Conservation (phyloP, 2,797 vertebrate genomes). For the Sebastes taczanowskii region DNA sequence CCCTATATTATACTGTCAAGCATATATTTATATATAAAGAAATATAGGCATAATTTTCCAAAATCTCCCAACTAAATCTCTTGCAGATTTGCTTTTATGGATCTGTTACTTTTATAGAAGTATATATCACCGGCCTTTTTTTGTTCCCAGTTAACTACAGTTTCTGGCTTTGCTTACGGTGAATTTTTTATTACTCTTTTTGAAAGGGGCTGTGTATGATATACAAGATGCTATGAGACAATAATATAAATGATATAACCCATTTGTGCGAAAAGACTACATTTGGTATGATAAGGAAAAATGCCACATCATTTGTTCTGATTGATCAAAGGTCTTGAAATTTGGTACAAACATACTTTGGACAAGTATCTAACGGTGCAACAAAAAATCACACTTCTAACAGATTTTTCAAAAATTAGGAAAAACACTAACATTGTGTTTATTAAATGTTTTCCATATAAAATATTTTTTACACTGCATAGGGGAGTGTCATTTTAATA, state of each 20-base stretch:
- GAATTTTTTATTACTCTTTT: background rate
- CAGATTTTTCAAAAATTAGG: no score
- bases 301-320: no score
- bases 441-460: no score
- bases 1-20: background rate
- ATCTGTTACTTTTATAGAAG: background rate
- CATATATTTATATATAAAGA: background rate
- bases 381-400: no score
- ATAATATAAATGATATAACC: background rate
- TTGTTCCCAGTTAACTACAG: background rate
- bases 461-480: no score
- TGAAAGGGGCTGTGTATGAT: background rate
- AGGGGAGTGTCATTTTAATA: no score
- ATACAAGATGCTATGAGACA: background rate
- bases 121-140: background rate
- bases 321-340: no score
- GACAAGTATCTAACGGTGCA: no score
- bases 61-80: background rate
- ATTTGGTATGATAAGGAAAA: no score
- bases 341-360: no score
- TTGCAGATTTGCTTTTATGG: slow-evolving; percentile 11
- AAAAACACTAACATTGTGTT: no score
- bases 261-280: no score
- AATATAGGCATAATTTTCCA: background rate
- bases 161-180: background rate